Percentiles rank a stretch among this genome's conserved stretches.
phyloP scores from a whole-genome alignment of 2,888 invertebrate species.

The Itoplectis maculator region DNA sequence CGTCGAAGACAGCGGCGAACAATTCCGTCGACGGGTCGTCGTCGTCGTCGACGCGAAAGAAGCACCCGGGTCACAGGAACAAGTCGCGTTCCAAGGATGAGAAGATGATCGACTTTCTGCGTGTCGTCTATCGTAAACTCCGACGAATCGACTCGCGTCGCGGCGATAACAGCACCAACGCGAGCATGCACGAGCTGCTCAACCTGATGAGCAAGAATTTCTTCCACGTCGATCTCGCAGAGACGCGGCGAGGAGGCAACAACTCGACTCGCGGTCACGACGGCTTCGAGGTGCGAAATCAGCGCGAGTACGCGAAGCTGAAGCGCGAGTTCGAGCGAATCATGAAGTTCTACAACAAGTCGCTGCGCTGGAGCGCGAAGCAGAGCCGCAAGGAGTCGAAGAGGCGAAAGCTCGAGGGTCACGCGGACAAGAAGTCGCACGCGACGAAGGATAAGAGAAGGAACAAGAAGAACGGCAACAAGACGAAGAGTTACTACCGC shows the following conservation, averaged over 20 bases:
- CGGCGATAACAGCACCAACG: constrained; percentile 78
- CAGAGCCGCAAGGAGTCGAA: constrained; percentile 79
- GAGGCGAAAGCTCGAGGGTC: constrained; percentile 65
- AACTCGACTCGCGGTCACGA: constrained; percentile 75
- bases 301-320: constrained; percentile 81
- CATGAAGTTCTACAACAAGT: constrained; percentile 82
- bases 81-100: constrained; percentile 79
- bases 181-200: constrained; percentile 82
- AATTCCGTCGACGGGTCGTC: constrained; percentile 46
- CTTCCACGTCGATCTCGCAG: constrained; percentile 82
- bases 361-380: constrained; percentile 82
- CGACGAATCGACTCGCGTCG: constrained; percentile 80
- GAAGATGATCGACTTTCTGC: constrained; percentile 82
- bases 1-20: constrained; percentile 52
- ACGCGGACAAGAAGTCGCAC: constrained; percentile 53
- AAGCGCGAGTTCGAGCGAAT: constrained; percentile 82
- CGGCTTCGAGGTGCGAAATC: constrained; percentile 78
- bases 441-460: constrained; percentile 74
- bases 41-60: constrained; percentile 66
- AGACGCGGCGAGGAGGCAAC: constrained; percentile 69
- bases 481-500: constrained; percentile 79
- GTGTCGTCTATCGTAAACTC: constrained; percentile 81
- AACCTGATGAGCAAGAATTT: constrained; percentile 83
- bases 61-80: constrained; percentile 72
- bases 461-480: constrained; percentile 79